A percentile compares a stretch with the other conserved stretches of the same genome.
Evolutionary conservation across 1,140 invertebrate species (phyloP).

Genomic region (Copidosoma floridanum): DNA sequence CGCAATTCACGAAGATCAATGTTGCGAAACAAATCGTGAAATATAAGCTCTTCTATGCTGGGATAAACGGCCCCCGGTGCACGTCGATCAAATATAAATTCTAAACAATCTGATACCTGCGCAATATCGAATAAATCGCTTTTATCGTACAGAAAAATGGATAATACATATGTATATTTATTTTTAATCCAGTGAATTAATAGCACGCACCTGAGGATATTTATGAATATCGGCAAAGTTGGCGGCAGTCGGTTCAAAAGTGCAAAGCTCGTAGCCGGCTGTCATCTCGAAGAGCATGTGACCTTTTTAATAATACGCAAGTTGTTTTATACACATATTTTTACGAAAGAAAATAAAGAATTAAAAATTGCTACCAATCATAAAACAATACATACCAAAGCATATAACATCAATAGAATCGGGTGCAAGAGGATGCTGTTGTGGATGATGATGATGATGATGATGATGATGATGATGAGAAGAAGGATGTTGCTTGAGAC

Average conservation of each 20-base stretch:
- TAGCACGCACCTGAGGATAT: conserved; percentile 67
- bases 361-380: too few species aligned
- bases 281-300: conserved; percentile 90
- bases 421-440: conserved; percentile 44
- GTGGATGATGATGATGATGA: too few species aligned
- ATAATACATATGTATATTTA: not conserved
- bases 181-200: not conserved
- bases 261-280: conserved; percentile 75
- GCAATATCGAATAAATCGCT: too few species aligned
- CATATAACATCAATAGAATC: conserved; percentile 71
- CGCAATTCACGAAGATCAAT: conserved; percentile 85
- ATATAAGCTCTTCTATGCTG: conserved; percentile 73
- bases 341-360: too few species aligned
- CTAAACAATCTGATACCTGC: conserved; percentile 77
- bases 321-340: too few species aligned
- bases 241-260: conserved; percentile 68
- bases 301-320: too few species aligned
- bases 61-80: conserved; percentile 60
- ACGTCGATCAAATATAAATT: conserved; percentile 75
- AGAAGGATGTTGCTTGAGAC: not conserved
- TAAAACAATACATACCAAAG: conserved; percentile 62
- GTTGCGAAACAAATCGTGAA: conserved; percentile 81
- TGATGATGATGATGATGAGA: too few species aligned
- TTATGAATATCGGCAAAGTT: conserved; percentile 72
- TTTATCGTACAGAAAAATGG: too few species aligned